A percentile compares a stretch with the other conserved stretches of the same genome.
Conservation (phyloP, 2,888 invertebrate species). For the Bruchidius siliquastri region DNA sequence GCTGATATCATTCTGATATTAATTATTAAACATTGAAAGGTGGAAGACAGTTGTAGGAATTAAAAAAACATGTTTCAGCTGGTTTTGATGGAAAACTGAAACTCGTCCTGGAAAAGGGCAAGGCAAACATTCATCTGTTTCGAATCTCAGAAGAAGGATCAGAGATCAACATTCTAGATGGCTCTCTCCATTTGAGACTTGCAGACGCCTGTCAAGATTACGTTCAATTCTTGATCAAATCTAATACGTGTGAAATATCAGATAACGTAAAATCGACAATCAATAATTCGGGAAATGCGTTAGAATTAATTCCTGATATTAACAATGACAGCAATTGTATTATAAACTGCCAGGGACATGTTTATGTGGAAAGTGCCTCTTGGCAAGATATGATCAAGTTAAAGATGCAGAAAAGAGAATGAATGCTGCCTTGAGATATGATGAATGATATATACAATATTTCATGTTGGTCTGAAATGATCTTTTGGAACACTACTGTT, state of each 20-base stretch:
- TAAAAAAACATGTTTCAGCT: conserved; percentile 32
- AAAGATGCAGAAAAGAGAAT: conserved; percentile 21
- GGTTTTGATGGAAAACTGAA: conserved; percentile 43
- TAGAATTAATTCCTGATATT: conserved; percentile 23
- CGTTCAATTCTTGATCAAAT: conserved; percentile 28
- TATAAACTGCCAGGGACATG: conserved; percentile 27
- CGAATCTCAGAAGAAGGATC: conserved; percentile 36
- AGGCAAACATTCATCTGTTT: conserved; percentile 39
- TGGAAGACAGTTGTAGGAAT: too few relatives aligned
- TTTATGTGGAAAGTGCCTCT: conserved; percentile 28
- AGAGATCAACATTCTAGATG: conserved; percentile 31
- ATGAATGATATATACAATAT: too few relatives aligned
- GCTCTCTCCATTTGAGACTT: conserved; percentile 34
- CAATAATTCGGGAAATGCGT: conserved; percentile 11
- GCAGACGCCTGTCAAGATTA: conserved; percentile 34
- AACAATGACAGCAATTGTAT: conserved; percentile 15
- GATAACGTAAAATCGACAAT: conserved; percentile 22
- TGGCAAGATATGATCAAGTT: conserved; percentile 35
- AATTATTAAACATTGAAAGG: too few relatives aligned
- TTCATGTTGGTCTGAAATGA: not conserved
- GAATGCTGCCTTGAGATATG: not conserved
- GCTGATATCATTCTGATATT: too few relatives aligned
- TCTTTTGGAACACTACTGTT: not conserved
- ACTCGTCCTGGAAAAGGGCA: conserved; percentile 33
- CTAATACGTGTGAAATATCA: conserved; percentile 18